Percentiles rank a stretch among this genome's conserved stretches.
Conservation (phyloP, 1,140 invertebrate genomes). For the Tetramorium alpestre region DNA sequence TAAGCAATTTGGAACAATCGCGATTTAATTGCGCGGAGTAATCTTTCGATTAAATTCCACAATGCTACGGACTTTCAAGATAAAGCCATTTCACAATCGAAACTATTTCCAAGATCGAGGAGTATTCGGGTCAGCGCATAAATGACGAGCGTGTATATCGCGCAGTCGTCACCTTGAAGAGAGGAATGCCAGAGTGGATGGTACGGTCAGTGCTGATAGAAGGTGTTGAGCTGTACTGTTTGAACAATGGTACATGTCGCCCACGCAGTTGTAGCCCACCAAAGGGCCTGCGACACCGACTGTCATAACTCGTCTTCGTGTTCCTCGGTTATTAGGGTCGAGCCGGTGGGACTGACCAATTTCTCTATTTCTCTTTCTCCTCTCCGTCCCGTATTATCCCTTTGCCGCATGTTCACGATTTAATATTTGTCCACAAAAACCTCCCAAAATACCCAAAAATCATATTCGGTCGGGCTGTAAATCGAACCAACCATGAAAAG, state of each 20-base stretch:
- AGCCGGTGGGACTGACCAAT: conserved; percentile 70
- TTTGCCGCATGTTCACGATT: background rate
- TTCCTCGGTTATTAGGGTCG: conserved; percentile 76
- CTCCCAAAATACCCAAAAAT: background rate
- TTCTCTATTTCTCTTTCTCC: conserved; percentile 35
- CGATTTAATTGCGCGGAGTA: conserved; percentile 11
- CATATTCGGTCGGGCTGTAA: conserved; percentile 4
- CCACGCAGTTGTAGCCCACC: conserved; percentile 61
- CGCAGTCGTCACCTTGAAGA: conserved; percentile 56
- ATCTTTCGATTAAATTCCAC: background rate
- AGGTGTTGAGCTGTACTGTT: conserved; percentile 58
- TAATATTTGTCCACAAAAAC: background rate
- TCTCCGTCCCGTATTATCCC: background rate
- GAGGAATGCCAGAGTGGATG: conserved; percentile 22
- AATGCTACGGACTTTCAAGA: background rate
- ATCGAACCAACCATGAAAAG: conserved; percentile 33
- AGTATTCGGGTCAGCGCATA: background rate
- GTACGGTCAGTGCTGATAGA: conserved; percentile 61
- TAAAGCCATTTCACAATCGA: conserved; percentile 15
- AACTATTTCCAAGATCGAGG: conserved; percentile 20
- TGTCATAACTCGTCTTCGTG: conserved; percentile 77
- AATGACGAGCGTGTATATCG: conserved; percentile 1
- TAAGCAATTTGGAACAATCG: background rate
- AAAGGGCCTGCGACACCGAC: conserved; percentile 70
- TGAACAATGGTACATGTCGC: conserved; percentile 76